Evolutionary conservation across 2,888 invertebrate genomes (phyloP).

Genomic region (Drosophila fulvimacula): DNA sequence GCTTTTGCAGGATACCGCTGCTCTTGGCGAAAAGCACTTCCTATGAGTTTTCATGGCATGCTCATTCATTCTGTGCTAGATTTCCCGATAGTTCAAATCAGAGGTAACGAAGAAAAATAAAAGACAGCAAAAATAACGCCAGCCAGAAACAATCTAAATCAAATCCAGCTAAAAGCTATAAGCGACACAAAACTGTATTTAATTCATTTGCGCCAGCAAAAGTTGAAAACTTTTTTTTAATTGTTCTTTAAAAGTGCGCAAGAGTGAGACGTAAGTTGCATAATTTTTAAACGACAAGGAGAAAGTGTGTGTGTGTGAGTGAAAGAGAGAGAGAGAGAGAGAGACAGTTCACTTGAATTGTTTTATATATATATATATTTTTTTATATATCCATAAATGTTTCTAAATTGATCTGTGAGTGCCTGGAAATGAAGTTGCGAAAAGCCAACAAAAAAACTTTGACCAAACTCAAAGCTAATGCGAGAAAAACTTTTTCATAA

Average conservation of each 20-base stretch:
- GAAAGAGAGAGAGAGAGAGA: constrained; percentile 6
- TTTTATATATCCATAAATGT: not conserved
- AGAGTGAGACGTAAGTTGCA: constrained; percentile 84
- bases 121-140: constrained; percentile 10
- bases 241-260: constrained; percentile 61
- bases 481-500: constrained; percentile 37
- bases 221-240: constrained; percentile 37
- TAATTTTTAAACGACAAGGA: constrained; percentile 36
- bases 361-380: constrained; percentile 3
- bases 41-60: constrained; percentile 64
- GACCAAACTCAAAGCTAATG: not conserved
- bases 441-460: constrained; percentile 6
- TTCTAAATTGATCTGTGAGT: constrained; percentile 7
- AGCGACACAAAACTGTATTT: not conserved
- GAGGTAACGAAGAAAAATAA: constrained; percentile 54
- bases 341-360: constrained; percentile 8
- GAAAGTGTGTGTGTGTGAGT: not conserved
- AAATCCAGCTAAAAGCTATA: constrained; percentile 23
- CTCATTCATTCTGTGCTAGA: constrained; percentile 82
- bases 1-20: constrained; percentile 63
- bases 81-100: constrained; percentile 83
- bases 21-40: constrained; percentile 65
- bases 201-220: not conserved
- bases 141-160: constrained; percentile 14
- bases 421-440: not conserved